Conservation (phyloP, 1,140 invertebrate species). For the Drosophila mojavensis region DNA sequence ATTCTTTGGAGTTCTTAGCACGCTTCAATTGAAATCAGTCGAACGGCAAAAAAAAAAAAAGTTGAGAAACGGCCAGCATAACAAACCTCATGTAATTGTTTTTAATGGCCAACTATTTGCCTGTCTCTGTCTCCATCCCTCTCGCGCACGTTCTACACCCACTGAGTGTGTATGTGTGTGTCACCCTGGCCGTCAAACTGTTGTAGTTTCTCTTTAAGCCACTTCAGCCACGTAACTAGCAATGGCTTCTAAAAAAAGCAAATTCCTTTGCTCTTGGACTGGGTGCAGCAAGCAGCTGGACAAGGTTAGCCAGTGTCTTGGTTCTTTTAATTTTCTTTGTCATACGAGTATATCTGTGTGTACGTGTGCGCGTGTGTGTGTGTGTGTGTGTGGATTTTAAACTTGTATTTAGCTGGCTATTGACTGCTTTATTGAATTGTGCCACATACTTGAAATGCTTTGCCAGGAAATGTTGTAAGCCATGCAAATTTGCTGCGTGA, state of each 20-base stretch:
- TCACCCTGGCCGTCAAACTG: slow-evolving; percentile 57
- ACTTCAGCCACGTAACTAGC: slow-evolving; percentile 72
- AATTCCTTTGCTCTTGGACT: slow-evolving; percentile 66
- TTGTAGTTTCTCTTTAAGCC: slow-evolving; percentile 41
- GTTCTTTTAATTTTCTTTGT: slow-evolving; percentile 33
- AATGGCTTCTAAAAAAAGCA: slow-evolving; percentile 66
- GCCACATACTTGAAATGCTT: slow-evolving; percentile 77
- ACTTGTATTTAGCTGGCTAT: slow-evolving; percentile 35
- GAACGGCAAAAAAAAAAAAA: slow-evolving; percentile 38
- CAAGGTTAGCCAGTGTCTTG: slow-evolving; percentile 76
- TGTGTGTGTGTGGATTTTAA: slow-evolving; percentile 3
- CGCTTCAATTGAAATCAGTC: slow-evolving; percentile 61
- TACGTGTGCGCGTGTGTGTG: neutral
- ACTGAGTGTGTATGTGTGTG: slow-evolving; percentile 41
- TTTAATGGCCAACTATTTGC: slow-evolving; percentile 63
- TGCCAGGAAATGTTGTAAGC: slow-evolving; percentile 67
- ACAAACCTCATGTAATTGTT: slow-evolving; percentile 64
- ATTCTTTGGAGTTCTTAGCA: slow-evolving; percentile 37
- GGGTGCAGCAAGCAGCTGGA: slow-evolving; percentile 70
- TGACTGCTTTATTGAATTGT: slow-evolving; percentile 71
- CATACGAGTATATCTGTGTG: neutral
- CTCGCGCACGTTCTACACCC: slow-evolving; percentile 26
- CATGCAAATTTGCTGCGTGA: slow-evolving; percentile 74
- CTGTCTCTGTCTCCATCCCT: slow-evolving; percentile 12
- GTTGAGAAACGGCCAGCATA: slow-evolving; percentile 21